These are phyloP conservation scores for Mellivora capensis DNA, from an alignment of 2,113 vertebrate genomes.

Conservation along the genomic window DNA sequence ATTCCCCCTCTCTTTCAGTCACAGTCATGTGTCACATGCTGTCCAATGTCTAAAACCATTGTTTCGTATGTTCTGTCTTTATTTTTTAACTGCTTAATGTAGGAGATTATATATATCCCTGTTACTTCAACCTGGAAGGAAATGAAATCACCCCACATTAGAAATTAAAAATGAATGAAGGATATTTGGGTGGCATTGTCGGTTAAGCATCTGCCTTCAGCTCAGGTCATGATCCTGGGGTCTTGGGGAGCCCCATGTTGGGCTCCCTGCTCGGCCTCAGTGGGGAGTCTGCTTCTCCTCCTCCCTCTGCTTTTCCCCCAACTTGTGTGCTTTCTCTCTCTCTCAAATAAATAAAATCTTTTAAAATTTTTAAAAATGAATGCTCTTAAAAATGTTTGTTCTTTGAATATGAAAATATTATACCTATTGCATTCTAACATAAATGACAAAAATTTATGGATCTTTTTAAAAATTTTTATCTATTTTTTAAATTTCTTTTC, in stretches of 20 bases:
- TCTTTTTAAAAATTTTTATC: not conserved
- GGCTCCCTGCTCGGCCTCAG: no score
- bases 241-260: no score
- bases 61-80: not conserved
- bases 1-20: not conserved
- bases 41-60: not conserved
- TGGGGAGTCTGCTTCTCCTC: no score
- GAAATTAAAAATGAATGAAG: not conserved
- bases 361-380: not conserved
- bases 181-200: no score
- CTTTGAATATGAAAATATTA: not conserved
- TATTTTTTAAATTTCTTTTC: no score
- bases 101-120: not conserved
- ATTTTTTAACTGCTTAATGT: not conserved
- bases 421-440: not conserved
- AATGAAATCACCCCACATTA: not conserved
- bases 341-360: not conserved
- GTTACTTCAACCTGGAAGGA: not conserved
- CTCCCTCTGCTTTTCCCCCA: not conserved
- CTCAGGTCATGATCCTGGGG: no score
- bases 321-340: not conserved
- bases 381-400: not conserved
- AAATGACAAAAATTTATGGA: not conserved
- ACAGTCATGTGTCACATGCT: not conserved
- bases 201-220: no score